Base-by-base conservation (phyloP, 2,888 invertebrate species). In the Acronicta alni region DNA sequence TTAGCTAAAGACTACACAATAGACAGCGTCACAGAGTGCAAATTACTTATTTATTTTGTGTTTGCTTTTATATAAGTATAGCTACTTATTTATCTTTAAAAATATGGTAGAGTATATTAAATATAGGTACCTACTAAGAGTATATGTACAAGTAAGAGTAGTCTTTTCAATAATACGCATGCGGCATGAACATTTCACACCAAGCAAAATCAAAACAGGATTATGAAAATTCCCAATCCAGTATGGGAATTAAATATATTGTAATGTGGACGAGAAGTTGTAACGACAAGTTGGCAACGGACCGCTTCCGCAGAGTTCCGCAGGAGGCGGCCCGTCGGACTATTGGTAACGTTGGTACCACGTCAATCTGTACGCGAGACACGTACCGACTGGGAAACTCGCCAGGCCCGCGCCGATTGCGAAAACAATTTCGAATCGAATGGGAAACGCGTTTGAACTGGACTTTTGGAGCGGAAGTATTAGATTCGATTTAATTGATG, bases 351-450 rank as follows among this genome's bases (percentile, higher is more conserved):
- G 46, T 37, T 32, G 51, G 44, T 39, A 37, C 49, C 32, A 35
- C 45, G 56, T 64, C 63, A 66, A 72, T 80, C 71, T 62, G 79
- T 63, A 83, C 46, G 57, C 79, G 18, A 59, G 53, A 70, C 83
- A 84, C 83, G 83, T 83, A 76, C 60, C 6, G 44, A 57, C 62
- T 74, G 78, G 81, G 82, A 77, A 73, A 55, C 70, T 70, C 72
- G 81, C 84, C 81, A 80, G 78, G 55, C 58, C 60, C 66, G 69
- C 66, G 69, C 77, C 79, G 79, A 78, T 78, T 76, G 79, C 59
- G 75, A 79, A 81, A 81, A 81, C 81, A 82, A 82, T 81, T 80
- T 81, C 72, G 62, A 57, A 71, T 73, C 74, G 74, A 72, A 78
- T 75, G 67, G 67, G 61, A 68, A 71, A 64, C 73, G 64, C 69